phyloP scores from a whole-genome alignment of 2,888 invertebrate genomes.

The Drosophila kambysellisi region DNA sequence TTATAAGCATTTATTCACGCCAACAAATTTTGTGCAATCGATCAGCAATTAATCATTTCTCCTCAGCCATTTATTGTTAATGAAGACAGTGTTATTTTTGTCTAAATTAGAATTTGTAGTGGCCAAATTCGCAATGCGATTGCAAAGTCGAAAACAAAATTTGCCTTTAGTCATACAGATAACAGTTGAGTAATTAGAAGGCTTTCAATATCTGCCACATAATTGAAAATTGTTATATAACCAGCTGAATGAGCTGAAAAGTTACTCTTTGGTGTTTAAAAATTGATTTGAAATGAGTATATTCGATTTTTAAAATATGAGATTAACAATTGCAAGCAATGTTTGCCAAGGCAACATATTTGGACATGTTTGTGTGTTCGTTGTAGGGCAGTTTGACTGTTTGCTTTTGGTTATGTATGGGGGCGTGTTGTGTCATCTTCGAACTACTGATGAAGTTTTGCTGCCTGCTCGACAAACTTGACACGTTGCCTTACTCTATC shows the following conservation, averaged over 20 bases:
- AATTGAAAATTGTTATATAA: neutral
- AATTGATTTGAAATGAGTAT: neutral
- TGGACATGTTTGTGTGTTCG: neutral
- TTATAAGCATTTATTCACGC: constrained; percentile 13
- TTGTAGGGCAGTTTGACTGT: neutral
- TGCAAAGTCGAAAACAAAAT: neutral
- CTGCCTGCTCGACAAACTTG: constrained; percentile 44
- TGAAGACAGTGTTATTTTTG: neutral
- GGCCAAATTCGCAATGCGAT: neutral
- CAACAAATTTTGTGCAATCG: neutral
- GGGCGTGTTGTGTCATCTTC: constrained; percentile 38
- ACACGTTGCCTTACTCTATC: constrained; percentile 53
- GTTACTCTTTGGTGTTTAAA: neutral
- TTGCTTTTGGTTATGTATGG: constrained; percentile 5
- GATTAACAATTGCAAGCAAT: neutral
- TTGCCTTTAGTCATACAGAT: neutral
- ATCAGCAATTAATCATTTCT: constrained; percentile 6
- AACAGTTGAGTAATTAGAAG: neutral
- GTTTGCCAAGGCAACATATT: neutral
- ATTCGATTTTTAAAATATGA: neutral
- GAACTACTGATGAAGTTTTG: constrained; percentile 27
- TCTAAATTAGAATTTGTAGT: neutral
- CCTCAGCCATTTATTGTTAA: neutral
- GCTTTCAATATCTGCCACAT: neutral
- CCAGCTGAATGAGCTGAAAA: neutral